Percentiles rank a stretch among this genome's conserved stretches.
phyloP scores from a whole-genome alignment of 2,113 vertebrate species.

The Carassius gibelio region DNA sequence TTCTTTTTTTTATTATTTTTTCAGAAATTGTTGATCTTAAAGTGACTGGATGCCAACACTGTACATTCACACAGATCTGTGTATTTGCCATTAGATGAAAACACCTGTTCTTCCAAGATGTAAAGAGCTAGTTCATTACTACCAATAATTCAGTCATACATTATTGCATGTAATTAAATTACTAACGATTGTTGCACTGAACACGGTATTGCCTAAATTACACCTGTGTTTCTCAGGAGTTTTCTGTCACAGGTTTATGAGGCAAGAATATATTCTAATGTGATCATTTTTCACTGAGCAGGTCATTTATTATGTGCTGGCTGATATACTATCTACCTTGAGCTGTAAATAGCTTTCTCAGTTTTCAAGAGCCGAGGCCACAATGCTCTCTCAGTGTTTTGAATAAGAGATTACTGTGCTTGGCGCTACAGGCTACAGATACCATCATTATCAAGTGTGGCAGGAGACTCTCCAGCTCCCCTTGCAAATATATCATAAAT shows the following conservation, averaged over 20 bases:
- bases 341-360: slow-evolving; percentile 51
- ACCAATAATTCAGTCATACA: slow-evolving; percentile 15
- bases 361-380: slow-evolving; percentile 36
- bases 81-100: neutral
- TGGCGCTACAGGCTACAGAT: slow-evolving; percentile 44
- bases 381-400: slow-evolving; percentile 30
- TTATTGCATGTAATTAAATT: slow-evolving; percentile 20
- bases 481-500: slow-evolving; percentile 51
- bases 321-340: slow-evolving; percentile 43
- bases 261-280: slow-evolving; percentile 23
- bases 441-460: slow-evolving; percentile 50
- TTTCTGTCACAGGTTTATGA: neutral
- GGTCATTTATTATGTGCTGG: slow-evolving; percentile 30
- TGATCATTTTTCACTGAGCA: slow-evolving; percentile 33
- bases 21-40: neutral
- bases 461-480: slow-evolving; percentile 34
- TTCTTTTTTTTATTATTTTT: neutral
- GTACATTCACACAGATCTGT: neutral
- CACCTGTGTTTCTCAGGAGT: slow-evolving; percentile 10
- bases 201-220: neutral
- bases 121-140: neutral
- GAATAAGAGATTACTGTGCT: slow-evolving; percentile 51
- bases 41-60: neutral
- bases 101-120: neutral
- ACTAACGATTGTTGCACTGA: neutral